Base-by-base conservation (phyloP, 2,797 vertebrate species). In the Nannoperca obscura region DNA sequence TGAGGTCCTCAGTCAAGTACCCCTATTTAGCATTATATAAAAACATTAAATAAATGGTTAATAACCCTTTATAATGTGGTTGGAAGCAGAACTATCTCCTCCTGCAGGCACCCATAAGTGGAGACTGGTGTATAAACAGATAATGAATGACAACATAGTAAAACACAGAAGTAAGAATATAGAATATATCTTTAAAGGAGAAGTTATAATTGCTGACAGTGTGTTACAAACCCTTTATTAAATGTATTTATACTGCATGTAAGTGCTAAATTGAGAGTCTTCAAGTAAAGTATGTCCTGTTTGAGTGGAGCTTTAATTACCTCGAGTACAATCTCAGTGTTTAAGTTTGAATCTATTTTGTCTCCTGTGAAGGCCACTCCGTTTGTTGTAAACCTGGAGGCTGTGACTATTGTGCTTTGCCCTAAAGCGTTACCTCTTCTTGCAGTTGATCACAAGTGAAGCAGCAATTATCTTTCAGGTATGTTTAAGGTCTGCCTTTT, bases 371-470 rank as follows among this genome's bases (percentile, higher is more conserved):
- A 77, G 69, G 70, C 78, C 42, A 27, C 76, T 67, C 64, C 53
- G 9, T 73, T 65, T 80, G 78, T 71, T 86, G 66, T 86, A 78
- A 87, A 74, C 74, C 76, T 73, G 86, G 80, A 84, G 76, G 80
- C 80, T 87, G 68, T 88, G 78, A 71, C 64, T 85, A 53, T 86
- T 90, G 70, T 90, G 83, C 80, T 81, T 70, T 83, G 75, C 88
- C 91, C 88, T 95, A 94, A 94, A 93, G 87, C 86, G 19, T 93
- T 90, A 87, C 93, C 93, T 95, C 91, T 95, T 88, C 92, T 94
- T 95, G 86, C 95, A 96, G 95, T 87, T 95, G 92, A 76, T 93
- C 92, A 90, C 91, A 75, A 92, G 85, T 62, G 86, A 90, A 64
- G 91, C 92, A 27, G 87, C 94, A 75, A 75, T 90, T 74, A 93